These are phyloP conservation scores for Telmatherina bonti DNA, from an alignment of 2,797 vertebrate species.

Conservation along the genomic window DNA sequence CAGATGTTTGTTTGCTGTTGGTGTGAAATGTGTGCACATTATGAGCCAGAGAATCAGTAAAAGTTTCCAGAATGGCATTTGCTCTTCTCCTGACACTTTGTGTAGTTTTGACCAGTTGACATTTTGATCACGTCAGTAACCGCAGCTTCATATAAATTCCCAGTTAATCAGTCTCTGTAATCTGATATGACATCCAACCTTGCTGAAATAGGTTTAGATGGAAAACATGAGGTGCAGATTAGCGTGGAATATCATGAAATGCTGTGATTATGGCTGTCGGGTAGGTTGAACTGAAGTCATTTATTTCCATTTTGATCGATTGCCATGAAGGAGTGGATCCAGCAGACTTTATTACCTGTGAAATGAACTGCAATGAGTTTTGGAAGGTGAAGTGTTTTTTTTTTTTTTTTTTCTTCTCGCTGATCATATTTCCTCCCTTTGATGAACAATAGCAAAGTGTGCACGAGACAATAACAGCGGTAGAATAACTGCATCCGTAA, in stretches of 20 bases:
- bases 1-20: neutral
- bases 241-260: conserved; percentile 37
- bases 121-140: conserved; percentile 7
- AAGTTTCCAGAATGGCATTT: neutral
- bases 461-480: conserved; percentile 26
- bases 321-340: conserved; percentile 53
- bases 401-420: conserved; percentile 22
- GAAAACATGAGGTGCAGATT: conserved; percentile 42
- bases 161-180: conserved; percentile 35
- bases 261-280: conserved; percentile 44
- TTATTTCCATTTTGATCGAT: conserved; percentile 72
- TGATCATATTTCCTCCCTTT: conserved; percentile 61
- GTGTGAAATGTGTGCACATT: neutral
- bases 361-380: conserved; percentile 75
- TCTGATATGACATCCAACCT: conserved; percentile 21
- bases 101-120: conserved; percentile 4
- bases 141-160: neutral
- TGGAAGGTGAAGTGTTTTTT: conserved; percentile 51
- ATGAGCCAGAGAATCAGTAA: neutral
- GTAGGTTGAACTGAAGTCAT: conserved; percentile 44
- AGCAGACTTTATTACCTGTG: conserved; percentile 72
- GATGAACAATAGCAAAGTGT: conserved; percentile 55
- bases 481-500: conserved; percentile 7
- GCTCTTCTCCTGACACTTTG: neutral
- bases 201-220: conserved; percentile 38